Evolutionary conservation across 2,888 invertebrate genomes (phyloP).

Genomic region (Xylocampa areola): DNA sequence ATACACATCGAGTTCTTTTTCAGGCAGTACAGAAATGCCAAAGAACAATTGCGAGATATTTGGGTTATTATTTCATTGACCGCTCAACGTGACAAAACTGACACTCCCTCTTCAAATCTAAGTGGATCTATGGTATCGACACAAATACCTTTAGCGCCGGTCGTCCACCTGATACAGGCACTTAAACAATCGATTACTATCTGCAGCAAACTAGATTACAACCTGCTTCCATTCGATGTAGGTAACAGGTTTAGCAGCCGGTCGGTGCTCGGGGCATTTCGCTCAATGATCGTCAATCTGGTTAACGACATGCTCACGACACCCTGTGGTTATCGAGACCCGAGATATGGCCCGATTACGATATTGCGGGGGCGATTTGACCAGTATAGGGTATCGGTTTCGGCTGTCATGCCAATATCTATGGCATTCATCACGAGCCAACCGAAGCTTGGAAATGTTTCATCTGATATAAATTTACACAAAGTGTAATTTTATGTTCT

Average conservation of each 20-base stretch:
- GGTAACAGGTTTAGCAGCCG: slow-evolving; percentile 40
- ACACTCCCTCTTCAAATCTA: not conserved
- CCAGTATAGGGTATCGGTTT: not conserved
- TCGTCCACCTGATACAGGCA: slow-evolving; percentile 24
- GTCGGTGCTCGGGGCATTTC: slow-evolving; percentile 43
- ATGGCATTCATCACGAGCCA: not conserved
- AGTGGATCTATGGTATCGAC: not conserved
- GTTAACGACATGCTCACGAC: slow-evolving; percentile 47
- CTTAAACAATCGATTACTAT: slow-evolving; percentile 34
- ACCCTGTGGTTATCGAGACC: slow-evolving; percentile 47
- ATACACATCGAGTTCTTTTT: too few relatives aligned
- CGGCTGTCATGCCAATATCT: slow-evolving; percentile 9
- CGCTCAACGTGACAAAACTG: not conserved
- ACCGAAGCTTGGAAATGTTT: slow-evolving; percentile 13
- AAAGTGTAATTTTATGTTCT: too few relatives aligned
- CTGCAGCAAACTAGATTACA: slow-evolving; percentile 42
- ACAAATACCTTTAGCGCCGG: slow-evolving; percentile 14
- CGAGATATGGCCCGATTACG: slow-evolving; percentile 41
- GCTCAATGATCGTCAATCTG: slow-evolving; percentile 49
- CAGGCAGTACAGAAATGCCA: too few relatives aligned
- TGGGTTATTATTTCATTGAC: slow-evolving; percentile 2
- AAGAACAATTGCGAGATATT: too few relatives aligned
- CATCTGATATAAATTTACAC: too few relatives aligned
- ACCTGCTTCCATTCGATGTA: slow-evolving; percentile 34
- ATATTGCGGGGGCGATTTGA: slow-evolving; percentile 24